A percentile compares a stretch with the other conserved stretches of the same genome.
phyloP scores from a whole-genome alignment of 2,888 invertebrate species.

The Cephus spinipes region DNA sequence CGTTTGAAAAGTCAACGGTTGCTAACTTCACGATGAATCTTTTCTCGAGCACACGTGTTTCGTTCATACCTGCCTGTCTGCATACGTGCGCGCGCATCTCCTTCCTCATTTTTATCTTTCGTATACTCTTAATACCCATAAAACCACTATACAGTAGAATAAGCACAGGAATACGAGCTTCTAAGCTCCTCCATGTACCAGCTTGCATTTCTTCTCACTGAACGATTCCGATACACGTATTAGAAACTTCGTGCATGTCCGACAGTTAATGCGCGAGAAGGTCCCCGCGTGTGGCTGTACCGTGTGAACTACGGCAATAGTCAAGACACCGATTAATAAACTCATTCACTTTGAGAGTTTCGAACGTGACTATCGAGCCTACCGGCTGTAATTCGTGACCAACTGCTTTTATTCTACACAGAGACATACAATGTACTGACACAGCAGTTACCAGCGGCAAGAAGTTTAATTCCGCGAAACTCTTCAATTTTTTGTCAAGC shows the following conservation, averaged over 20 bases:
- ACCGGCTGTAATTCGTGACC: not conserved
- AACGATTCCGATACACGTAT: not conserved
- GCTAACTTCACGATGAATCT: not conserved
- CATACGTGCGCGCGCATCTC: not conserved
- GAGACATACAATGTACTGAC: no score
- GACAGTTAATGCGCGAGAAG: no score
- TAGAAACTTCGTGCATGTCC: not conserved
- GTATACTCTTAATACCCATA: not conserved
- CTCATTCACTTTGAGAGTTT: not conserved
- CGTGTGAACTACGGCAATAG: not conserved
- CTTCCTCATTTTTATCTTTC: not conserved
- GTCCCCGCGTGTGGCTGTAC: not conserved
- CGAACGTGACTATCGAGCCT: not conserved
- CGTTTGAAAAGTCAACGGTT: not conserved
- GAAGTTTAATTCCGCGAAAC: not conserved
- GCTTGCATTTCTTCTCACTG: not conserved
- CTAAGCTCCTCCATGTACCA: not conserved
- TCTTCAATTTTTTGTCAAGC: not conserved
- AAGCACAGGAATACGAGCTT: not conserved
- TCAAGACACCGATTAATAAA: not conserved
- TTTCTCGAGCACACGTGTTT: not conserved
- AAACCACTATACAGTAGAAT: not conserved
- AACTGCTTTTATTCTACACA: not conserved
- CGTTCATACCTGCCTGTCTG: not conserved
- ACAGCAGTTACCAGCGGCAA: not conserved